Conservation (phyloP, 1,140 invertebrate species). For the Leptopilina clavipes region DNA sequence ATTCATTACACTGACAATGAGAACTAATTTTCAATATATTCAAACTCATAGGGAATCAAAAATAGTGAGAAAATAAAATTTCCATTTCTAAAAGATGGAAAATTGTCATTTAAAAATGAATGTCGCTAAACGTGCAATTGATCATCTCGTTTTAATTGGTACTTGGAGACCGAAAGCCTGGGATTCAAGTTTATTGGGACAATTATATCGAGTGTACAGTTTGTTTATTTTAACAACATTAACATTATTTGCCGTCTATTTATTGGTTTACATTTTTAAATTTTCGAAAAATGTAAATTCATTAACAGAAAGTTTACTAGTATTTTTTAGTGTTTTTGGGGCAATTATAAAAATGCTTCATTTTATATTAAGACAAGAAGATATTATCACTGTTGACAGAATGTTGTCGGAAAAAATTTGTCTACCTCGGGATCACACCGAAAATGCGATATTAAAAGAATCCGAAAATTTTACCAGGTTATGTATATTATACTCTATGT, state of each 20-base stretch:
- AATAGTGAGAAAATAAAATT: no score
- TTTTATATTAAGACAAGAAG: neutral
- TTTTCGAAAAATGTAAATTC: neutral
- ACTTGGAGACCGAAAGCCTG: neutral
- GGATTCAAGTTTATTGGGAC: neutral
- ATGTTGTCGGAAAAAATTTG: neutral
- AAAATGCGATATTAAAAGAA: neutral
- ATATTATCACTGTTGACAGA: neutral
- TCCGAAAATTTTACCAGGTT: neutral
- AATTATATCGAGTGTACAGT: neutral
- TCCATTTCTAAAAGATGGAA: no score
- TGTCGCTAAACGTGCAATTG: neutral
- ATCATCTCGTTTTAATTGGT: neutral
- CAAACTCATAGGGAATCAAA: no score
- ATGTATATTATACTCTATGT: neutral
- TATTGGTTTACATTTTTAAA: neutral
- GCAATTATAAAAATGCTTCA: neutral
- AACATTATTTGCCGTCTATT: neutral
- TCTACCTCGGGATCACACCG: neutral
- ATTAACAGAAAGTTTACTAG: neutral
- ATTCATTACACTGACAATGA: no score
- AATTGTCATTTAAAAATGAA: neutral
- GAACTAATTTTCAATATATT: no score
- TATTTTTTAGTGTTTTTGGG: neutral
- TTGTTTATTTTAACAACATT: neutral